phyloP scores from a whole-genome alignment of 2,113 vertebrate genomes.

The Ivindomyrus marchei region DNA sequence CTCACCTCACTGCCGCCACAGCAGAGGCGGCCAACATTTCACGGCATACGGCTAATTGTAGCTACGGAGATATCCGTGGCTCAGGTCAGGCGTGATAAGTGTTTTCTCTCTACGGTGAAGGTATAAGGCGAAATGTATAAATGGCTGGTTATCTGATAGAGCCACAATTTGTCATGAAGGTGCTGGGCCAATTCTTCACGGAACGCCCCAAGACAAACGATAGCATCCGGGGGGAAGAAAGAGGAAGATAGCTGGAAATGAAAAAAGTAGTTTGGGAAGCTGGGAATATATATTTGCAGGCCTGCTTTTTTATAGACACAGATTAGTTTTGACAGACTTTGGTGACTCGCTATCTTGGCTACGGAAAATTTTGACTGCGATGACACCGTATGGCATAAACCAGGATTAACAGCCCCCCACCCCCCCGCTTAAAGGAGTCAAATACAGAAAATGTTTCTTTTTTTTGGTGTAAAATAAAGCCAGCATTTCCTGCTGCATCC shows the following conservation, averaged over 20 bases:
- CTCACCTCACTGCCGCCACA: constrained; percentile 7
- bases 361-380: not conserved
- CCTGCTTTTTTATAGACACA: not conserved
- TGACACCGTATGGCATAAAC: not conserved
- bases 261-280: not conserved
- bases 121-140: constrained; percentile 33
- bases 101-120: constrained; percentile 28
- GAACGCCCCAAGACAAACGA: constrained; percentile 4
- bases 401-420: not conserved
- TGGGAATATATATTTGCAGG: not conserved
- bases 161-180: constrained; percentile 38
- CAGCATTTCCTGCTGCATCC: not conserved
- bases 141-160: constrained; percentile 38
- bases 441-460: not conserved
- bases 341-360: not conserved
- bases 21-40: constrained; percentile 24
- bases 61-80: constrained; percentile 30
- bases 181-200: constrained; percentile 27
- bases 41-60: constrained; percentile 35
- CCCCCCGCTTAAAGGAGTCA: not conserved
- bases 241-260: constrained; percentile 24
- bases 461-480: not conserved
- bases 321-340: not conserved
- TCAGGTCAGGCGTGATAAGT: constrained; percentile 33
- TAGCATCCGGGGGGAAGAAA: not conserved